Conservation (phyloP, 2,113 vertebrate species). For the Abramis brama region DNA sequence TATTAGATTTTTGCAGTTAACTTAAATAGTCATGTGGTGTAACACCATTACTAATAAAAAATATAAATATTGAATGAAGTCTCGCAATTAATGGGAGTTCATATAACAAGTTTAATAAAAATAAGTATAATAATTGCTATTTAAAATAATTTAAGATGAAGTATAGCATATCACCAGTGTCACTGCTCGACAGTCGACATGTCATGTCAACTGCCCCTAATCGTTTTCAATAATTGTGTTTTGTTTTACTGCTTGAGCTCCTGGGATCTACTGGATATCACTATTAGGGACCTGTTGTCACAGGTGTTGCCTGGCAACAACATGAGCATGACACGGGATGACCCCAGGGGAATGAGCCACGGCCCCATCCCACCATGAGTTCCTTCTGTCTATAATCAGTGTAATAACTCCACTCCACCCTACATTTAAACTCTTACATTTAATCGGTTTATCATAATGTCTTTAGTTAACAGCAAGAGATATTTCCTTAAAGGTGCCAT, state of each 20-base stretch:
- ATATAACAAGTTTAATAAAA: neutral
- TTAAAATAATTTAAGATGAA: neutral
- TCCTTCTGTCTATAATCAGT: neutral
- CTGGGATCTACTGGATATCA: constrained; percentile 5
- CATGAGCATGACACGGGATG: neutral
- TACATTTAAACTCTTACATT: neutral
- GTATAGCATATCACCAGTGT: neutral
- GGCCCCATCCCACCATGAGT: neutral
- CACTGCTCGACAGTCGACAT: neutral
- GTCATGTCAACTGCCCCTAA: neutral
- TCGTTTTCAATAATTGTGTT: constrained; percentile 1
- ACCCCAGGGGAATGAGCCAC: constrained; percentile 9
- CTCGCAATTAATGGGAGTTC: neutral
- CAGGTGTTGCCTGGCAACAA: neutral
- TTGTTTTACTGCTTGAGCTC: constrained; percentile 2
- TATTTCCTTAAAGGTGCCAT: no score
- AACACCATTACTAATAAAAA: neutral
- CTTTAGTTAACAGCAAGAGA: neutral
- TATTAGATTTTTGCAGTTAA: neutral
- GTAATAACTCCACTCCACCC: neutral
- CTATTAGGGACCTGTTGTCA: constrained; percentile 17
- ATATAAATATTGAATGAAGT: neutral
- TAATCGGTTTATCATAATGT: neutral
- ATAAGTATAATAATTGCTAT: neutral
- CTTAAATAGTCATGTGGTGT: neutral